Evolutionary conservation across 2,888 invertebrate genomes (phyloP).

Genomic region (Magallana nippona): DNA sequence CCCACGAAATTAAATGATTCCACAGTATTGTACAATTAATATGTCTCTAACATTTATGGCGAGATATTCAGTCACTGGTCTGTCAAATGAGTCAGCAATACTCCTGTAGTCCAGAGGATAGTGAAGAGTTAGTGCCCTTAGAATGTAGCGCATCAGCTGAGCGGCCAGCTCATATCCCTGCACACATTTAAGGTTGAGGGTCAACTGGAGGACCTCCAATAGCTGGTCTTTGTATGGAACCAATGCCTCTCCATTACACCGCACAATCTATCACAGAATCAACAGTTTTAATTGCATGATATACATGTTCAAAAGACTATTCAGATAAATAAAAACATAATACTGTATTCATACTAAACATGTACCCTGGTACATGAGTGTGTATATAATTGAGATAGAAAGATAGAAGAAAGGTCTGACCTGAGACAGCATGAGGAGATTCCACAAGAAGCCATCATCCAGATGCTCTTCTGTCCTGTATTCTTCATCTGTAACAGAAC

Average conservation of each 20-base stretch:
- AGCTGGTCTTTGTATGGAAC: slow-evolving; percentile 86
- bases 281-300: neutral
- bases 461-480: slow-evolving; percentile 87
- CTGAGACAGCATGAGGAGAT: slow-evolving; percentile 87
- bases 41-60: slow-evolving; percentile 83
- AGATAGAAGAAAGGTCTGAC: slow-evolving; percentile 74
- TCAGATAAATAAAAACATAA: no score
- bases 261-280: slow-evolving; percentile 81
- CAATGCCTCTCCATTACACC: slow-evolving; percentile 85
- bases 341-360: no score
- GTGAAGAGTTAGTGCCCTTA: slow-evolving; percentile 83
- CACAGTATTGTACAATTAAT: neutral
- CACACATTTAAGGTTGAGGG: slow-evolving; percentile 86
- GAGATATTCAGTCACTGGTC: slow-evolving; percentile 86
- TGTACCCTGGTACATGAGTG: neutral
- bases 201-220: slow-evolving; percentile 85
- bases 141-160: slow-evolving; percentile 84
- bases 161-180: slow-evolving; percentile 85
- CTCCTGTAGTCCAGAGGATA: slow-evolving; percentile 85
- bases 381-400: no score
- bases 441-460: slow-evolving; percentile 89
- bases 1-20: no score
- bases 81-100: slow-evolving; percentile 83
- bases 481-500: slow-evolving; percentile 80
- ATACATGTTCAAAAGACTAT: no score